A percentile compares a stretch with the other conserved stretches of the same genome.
These are phyloP conservation scores for Hyperoplus lanceolatus DNA, from an alignment of 2,797 vertebrate species.

Conservation along the genomic window DNA sequence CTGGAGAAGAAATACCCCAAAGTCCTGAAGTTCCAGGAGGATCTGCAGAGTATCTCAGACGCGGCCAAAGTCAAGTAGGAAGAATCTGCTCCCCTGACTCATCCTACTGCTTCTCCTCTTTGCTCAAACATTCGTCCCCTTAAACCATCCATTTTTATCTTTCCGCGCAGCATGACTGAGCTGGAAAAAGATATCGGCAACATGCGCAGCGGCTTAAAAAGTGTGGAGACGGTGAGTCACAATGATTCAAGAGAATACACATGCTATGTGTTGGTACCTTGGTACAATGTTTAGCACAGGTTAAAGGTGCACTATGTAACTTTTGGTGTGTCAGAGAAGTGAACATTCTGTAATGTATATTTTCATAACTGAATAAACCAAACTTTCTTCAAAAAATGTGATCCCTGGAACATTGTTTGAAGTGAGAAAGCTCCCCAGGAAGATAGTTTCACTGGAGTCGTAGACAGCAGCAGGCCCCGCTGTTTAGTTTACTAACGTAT, in stretches of 20 bases:
- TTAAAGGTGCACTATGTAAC: no score
- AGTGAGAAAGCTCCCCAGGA: no score
- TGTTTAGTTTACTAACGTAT: no score
- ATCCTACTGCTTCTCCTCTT: not conserved
- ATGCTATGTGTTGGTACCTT: not conserved
- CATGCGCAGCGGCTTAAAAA: constrained; percentile 93
- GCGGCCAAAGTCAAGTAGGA: constrained; percentile 99
- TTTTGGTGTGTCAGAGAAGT: no score
- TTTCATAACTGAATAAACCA: no score
- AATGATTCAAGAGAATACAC: not conserved
- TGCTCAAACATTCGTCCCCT: not conserved
- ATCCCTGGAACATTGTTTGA: no score
- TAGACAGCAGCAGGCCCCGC: no score
- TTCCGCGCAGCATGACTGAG: constrained; percentile 95
- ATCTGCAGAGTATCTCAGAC: constrained; percentile 90
- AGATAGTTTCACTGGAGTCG: no score
- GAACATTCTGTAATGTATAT: no score
- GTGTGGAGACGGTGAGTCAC: constrained; percentile 94
- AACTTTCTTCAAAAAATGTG: no score
- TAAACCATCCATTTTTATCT: not conserved
- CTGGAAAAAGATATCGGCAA: constrained; percentile 97
- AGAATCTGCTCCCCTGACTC: not conserved
- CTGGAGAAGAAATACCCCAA: constrained; percentile 98
- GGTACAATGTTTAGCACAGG: not conserved
- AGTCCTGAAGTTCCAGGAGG: constrained; percentile 92